phyloP scores from a whole-genome alignment of 2,888 invertebrate genomes.

The Perizoma flavofasciatum region DNA sequence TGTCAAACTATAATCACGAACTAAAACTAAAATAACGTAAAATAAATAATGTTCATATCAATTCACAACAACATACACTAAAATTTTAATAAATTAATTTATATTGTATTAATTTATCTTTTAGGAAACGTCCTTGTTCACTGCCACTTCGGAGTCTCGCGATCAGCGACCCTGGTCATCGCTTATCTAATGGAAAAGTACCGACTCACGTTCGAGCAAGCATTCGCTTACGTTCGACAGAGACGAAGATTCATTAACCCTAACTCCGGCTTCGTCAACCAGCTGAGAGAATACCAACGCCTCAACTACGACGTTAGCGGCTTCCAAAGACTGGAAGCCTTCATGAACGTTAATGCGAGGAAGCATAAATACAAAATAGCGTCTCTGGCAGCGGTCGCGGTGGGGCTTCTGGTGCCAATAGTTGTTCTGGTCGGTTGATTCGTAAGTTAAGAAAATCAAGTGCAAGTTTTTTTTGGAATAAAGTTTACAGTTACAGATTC shows the following conservation, averaged over 20 bases:
- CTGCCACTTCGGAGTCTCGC: slow-evolving; percentile 97
- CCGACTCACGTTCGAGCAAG: slow-evolving; percentile 92
- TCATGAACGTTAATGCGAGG: slow-evolving; percentile 66
- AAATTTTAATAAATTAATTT: no score
- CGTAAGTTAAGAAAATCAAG: slow-evolving; percentile 18
- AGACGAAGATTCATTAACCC: slow-evolving; percentile 96
- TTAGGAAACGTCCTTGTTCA: slow-evolving; percentile 91
- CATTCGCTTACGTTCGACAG: slow-evolving; percentile 93
- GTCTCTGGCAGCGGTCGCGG: slow-evolving; percentile 63
- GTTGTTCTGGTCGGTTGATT: slow-evolving; percentile 64
- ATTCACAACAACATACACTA: no score
- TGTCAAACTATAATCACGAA: no score
- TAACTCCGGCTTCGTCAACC: slow-evolving; percentile 97
- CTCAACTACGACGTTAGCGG: slow-evolving; percentile 67
- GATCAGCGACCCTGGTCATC: slow-evolving; percentile 97
- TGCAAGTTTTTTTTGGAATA: slow-evolving; percentile 23
- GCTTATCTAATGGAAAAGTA: slow-evolving; percentile 97
- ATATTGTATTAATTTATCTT: neutral
- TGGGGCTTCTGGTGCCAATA: slow-evolving; percentile 67
- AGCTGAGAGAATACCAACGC: slow-evolving; percentile 87
- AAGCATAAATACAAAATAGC: slow-evolving; percentile 72
- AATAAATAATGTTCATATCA: no score
- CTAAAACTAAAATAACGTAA: no score
- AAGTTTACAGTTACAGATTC: slow-evolving; percentile 21
- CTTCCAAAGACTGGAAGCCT: slow-evolving; percentile 66